Percentiles rank a stretch among this genome's conserved stretches.
Conservation (phyloP, 1,140 invertebrate species). For the Ptiloglossa arizonensis region DNA sequence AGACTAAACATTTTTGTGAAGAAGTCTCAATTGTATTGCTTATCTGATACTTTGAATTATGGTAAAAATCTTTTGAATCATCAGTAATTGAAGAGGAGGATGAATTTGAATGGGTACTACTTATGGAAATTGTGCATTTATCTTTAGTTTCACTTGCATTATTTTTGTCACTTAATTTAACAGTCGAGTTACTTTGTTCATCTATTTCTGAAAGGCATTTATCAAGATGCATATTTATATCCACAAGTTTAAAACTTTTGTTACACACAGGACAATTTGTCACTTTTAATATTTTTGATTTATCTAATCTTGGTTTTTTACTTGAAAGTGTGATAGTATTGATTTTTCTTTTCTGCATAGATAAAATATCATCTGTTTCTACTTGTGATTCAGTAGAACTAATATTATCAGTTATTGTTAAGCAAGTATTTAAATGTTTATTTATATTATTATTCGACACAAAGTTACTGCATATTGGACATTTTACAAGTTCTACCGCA, state of each 20-base stretch:
- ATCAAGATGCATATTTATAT: conserved; percentile 83
- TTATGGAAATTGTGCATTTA: conserved; percentile 41
- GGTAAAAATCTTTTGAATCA: neutral
- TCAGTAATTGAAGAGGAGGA: conserved; percentile 29
- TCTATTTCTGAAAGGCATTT: conserved; percentile 78
- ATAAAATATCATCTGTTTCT: conserved; percentile 1
- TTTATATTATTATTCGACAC: conserved; percentile 72
- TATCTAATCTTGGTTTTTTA: conserved; percentile 41
- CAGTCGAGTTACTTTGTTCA: conserved; percentile 6
- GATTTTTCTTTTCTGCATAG: conserved; percentile 20
- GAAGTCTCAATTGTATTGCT: conserved; percentile 33
- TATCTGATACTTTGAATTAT: neutral
- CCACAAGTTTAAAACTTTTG: conserved; percentile 67
- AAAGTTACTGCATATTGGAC: conserved; percentile 76
- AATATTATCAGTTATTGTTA: conserved; percentile 54
- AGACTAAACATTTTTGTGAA: conserved; percentile 83
- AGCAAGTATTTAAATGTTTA: conserved; percentile 78
- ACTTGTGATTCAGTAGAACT: conserved; percentile 30
- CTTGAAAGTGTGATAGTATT: conserved; percentile 4
- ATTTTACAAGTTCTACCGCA: conserved; percentile 65
- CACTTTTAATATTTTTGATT: conserved; percentile 26
- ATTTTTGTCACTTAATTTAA: conserved; percentile 51
- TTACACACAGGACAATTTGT: conserved; percentile 83
- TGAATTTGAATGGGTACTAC: conserved; percentile 52
- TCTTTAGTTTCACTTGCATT: conserved; percentile 25